Conservation (phyloP, 1,140 invertebrate species). For the Musca domestica region DNA sequence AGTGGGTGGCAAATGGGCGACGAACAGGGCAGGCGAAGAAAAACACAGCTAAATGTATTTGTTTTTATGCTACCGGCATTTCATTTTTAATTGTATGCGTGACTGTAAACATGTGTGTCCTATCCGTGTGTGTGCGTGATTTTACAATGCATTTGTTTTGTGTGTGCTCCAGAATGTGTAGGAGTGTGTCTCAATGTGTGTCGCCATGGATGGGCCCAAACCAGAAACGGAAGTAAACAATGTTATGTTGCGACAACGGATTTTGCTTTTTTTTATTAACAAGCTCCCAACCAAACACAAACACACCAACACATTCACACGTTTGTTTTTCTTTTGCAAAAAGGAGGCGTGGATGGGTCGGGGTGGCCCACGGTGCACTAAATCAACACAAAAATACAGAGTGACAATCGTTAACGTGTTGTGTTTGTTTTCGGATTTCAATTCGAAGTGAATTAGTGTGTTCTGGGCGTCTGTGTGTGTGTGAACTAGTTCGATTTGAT, state of each 20-base stretch:
- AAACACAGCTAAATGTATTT: not conserved
- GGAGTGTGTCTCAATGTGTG: not conserved
- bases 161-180: not conserved
- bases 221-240: slow-evolving; percentile 20
- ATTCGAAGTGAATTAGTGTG: not conserved
- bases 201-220: not conserved
- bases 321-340: slow-evolving; percentile 2
- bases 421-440: not conserved
- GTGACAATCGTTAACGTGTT: not conserved
- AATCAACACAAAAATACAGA: not conserved
- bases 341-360: no score
- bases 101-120: not conserved
- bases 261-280: not conserved
- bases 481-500: not conserved
- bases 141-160: not conserved
- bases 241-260: not conserved
- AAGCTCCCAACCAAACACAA: not conserved
- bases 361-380: not conserved
- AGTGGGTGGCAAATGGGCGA: no score
- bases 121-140: not conserved
- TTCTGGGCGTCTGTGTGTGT: not conserved
- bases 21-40: no score
- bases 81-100: slow-evolving; percentile 3
- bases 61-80: slow-evolving; percentile 14
- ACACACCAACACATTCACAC: no score